Conservation (phyloP, 2,113 vertebrate genomes). For the Nestor notabilis region DNA sequence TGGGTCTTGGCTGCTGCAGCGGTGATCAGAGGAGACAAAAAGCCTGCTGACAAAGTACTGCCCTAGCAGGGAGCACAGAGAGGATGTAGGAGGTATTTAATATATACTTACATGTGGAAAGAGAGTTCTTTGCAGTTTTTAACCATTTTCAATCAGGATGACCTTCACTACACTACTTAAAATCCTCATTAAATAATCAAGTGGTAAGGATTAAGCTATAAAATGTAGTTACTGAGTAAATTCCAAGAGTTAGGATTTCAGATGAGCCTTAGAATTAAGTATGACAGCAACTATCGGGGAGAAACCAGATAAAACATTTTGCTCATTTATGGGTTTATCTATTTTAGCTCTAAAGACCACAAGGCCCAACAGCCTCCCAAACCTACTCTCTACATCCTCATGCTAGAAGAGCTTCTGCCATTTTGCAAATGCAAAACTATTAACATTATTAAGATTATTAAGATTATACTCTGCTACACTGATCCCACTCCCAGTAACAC, state of each 20-base stretch:
- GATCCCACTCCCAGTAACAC: not conserved
- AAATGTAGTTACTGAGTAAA: not conserved
- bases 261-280: not conserved
- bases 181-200: not conserved
- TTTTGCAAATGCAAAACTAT: not conserved
- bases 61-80: not conserved
- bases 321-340: not conserved
- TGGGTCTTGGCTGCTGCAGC: not conserved
- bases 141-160: not conserved
- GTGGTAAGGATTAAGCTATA: not conserved
- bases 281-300: not conserved
- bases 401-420: not conserved
- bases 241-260: not conserved
- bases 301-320: not conserved
- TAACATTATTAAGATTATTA: not conserved
- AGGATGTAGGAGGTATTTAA: not conserved
- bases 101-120: not conserved
- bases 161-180: not conserved
- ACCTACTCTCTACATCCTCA: not conserved
- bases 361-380: not conserved
- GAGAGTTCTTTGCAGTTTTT: not conserved
- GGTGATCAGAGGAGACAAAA: not conserved
- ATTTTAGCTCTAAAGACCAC: not conserved
- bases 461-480: not conserved
- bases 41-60: not conserved